Conservation (phyloP, 2,888 invertebrate species). For the Seladonia tumulorum region DNA sequence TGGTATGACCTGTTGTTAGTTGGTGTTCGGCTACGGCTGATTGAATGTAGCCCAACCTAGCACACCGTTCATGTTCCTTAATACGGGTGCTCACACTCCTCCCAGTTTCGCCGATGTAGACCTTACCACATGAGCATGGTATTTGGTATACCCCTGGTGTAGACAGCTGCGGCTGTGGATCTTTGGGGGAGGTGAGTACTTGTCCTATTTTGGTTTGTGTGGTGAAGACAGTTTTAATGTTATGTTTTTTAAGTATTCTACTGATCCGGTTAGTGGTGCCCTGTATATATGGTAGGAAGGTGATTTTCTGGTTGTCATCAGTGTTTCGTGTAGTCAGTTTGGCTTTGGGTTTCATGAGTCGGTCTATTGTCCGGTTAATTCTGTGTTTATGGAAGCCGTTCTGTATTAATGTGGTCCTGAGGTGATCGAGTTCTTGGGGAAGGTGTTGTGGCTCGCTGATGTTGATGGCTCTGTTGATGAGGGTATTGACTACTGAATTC, state of each 20-base stretch:
- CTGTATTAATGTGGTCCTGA: no score
- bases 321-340: no score
- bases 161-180: neutral
- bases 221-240: neutral
- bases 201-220: neutral
- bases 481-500: no score
- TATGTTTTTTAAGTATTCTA: neutral
- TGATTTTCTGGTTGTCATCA: no score
- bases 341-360: no score
- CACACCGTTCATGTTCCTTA: neutral
- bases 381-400: no score
- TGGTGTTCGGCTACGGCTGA: neutral
- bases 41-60: neutral
- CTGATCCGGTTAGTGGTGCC: neutral
- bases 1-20: neutral
- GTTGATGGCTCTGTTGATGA: no score
- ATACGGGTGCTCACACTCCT: neutral
- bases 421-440: no score
- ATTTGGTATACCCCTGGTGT: neutral
- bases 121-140: neutral
- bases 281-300: neutral
- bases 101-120: constrained; percentile 9
- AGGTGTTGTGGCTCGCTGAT: no score
- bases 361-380: no score
- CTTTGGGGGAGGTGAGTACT: neutral